Evolutionary conservation across 92 coral and sea anemone genomes (phyloP).

Genomic region (Siderastrea radians): DNA sequence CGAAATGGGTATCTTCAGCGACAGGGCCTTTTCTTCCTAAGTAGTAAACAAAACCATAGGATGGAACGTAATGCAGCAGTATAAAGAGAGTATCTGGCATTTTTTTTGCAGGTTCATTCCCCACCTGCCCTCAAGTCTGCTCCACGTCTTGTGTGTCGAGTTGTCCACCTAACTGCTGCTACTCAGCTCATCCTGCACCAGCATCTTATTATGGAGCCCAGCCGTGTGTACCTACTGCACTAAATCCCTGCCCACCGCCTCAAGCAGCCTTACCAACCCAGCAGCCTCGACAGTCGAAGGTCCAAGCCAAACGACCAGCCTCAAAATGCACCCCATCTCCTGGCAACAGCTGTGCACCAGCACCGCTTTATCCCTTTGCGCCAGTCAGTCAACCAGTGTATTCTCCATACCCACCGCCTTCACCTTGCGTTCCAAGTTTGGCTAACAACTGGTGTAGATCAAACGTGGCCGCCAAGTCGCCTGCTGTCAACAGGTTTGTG

Average conservation of each 20-base stretch:
- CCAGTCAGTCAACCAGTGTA: slow-evolving; percentile 18
- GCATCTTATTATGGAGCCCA: background rate
- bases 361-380: slow-evolving; percentile 27
- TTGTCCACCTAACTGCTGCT: slow-evolving; percentile 78
- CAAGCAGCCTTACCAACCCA: slow-evolving; percentile 37
- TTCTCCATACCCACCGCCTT: slow-evolving; percentile 34
- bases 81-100: background rate
- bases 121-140: slow-evolving; percentile 57
- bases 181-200: slow-evolving; percentile 53
- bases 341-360: slow-evolving; percentile 29
- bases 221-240: slow-evolving; percentile 31
- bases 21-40: no score
- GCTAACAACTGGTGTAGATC: slow-evolving; percentile 58
- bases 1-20: no score
- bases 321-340: slow-evolving; percentile 34
- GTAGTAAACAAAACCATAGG: no score
- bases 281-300: slow-evolving; percentile 61
- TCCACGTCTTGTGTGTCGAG: slow-evolving; percentile 48
- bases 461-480: slow-evolving; percentile 23
- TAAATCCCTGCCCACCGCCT: slow-evolving; percentile 49
- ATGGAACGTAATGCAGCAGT: background rate
- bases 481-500: slow-evolving; percentile 18
- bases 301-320: slow-evolving; percentile 47
- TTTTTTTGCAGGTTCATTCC: slow-evolving; percentile 37
- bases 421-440: slow-evolving; percentile 69